Conservation (phyloP, 2,113 vertebrate genomes). For the Pongo abelii region DNA sequence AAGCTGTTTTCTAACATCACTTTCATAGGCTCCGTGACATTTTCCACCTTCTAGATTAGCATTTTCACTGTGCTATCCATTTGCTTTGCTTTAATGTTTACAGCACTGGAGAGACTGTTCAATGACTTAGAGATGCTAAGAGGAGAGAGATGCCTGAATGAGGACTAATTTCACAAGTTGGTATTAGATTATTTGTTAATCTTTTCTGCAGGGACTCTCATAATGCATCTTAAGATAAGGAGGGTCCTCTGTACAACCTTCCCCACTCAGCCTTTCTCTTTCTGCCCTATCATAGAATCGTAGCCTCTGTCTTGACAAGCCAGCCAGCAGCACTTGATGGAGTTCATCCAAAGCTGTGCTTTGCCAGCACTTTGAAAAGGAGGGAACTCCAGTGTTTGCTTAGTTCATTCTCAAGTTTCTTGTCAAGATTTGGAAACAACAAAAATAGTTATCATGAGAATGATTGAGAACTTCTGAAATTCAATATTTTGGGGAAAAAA, state of each 20-base stretch:
- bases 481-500: neutral
- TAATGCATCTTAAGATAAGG: neutral
- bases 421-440: slow-evolving; percentile 14
- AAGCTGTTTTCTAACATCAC: neutral
- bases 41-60: neutral
- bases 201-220: neutral
- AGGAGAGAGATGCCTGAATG: neutral
- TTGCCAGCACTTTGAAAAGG: slow-evolving; percentile 41
- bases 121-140: neutral
- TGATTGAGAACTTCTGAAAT: neutral
- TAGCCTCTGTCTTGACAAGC: slow-evolving; percentile 33
- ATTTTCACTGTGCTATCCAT: neutral
- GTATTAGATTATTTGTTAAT: too few species aligned
- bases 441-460: neutral
- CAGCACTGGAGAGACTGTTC: neutral
- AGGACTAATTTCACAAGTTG: neutral
- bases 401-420: slow-evolving; percentile 35
- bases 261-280: slow-evolving; percentile 53
- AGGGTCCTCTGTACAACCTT: neutral
- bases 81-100: neutral
- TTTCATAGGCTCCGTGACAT: neutral
- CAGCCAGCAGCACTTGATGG: slow-evolving; percentile 31
- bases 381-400: neutral
- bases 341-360: slow-evolving; percentile 49
- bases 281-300: slow-evolving; percentile 61